Conservation (phyloP, 1,140 invertebrate species). For the Cepaea nemoralis region DNA sequence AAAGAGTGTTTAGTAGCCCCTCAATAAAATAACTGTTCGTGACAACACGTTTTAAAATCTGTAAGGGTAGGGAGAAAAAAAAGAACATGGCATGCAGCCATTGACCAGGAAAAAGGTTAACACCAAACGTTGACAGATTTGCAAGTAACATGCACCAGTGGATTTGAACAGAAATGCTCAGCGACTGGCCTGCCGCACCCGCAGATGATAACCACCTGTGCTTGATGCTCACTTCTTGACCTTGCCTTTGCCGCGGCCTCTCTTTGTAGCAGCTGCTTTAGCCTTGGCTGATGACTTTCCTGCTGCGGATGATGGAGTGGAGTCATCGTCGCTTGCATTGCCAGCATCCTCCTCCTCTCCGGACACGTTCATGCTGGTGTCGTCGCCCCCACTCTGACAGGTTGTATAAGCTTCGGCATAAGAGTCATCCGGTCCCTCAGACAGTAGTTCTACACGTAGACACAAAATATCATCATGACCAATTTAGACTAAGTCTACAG, state of each 20-base stretch:
- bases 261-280: neutral
- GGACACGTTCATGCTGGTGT: neutral
- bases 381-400: neutral
- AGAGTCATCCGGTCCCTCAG: no score
- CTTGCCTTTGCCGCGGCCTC: slow-evolving; percentile 8
- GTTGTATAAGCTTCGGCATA: no score
- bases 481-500: no score
- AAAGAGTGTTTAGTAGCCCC: neutral
- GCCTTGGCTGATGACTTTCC: slow-evolving; percentile 4
- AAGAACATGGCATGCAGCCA: neutral
- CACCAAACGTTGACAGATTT: neutral
- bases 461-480: no score
- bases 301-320: neutral
- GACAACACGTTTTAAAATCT: neutral
- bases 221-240: slow-evolving; percentile 13
- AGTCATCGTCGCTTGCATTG: neutral
- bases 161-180: neutral
- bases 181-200: neutral
- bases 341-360: neutral
- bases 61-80: neutral
- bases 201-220: neutral
- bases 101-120: neutral
- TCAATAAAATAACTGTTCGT: neutral
- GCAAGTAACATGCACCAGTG: no score
- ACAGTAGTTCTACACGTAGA: no score